Base-by-base conservation (phyloP, 2,888 invertebrate genomes). In the Cephus runcator region DNA sequence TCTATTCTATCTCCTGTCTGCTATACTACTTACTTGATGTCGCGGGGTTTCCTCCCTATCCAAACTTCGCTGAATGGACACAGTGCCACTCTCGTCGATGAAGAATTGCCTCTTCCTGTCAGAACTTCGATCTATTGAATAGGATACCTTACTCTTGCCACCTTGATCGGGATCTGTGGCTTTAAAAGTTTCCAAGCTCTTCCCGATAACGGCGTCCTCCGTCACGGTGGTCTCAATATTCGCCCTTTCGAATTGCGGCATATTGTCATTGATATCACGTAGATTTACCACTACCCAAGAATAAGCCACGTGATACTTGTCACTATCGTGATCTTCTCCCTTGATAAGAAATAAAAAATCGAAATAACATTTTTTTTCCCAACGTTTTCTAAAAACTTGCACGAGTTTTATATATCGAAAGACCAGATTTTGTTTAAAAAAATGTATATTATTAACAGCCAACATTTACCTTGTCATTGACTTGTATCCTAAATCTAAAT, bases 161-260 rank as follows among this genome's bases (percentile, higher is more conserved):
- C 97, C 97, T 92, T 98, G 98, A 92, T 99, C 99, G 3, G 97
- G 97, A 93, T 99, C 99, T 12, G 96, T 97, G 3, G 99, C 99
- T 90, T 96, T 96, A 92, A 99, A 99, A 31, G 97, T 97, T 92
- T 98, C 98, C 85, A 99, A 93, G 83, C 95, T 96, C 84, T 97
- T 97, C 34, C 98, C 98, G 77, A 97, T 95, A 89, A 96, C 96
- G 3, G 98, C 97, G 91, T 98, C 98, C 92, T 99, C 99, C 88
- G 95, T 96, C 1, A 98, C 97, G 23, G 96, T 96, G 6, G 96
- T 96, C 92, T 97, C 98, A 86, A 98, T 98, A 90, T 98, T 98
- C 74, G 98, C 97, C 83, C 96, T 94, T 88, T 98, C 98, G 91
- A 98, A 98, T 88, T 96, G 96, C 9, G 99, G 99, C 91, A 97